These are phyloP conservation scores for Leptopilina boulardi DNA, from an alignment of 1,140 invertebrate species.

Conservation along the genomic window DNA sequence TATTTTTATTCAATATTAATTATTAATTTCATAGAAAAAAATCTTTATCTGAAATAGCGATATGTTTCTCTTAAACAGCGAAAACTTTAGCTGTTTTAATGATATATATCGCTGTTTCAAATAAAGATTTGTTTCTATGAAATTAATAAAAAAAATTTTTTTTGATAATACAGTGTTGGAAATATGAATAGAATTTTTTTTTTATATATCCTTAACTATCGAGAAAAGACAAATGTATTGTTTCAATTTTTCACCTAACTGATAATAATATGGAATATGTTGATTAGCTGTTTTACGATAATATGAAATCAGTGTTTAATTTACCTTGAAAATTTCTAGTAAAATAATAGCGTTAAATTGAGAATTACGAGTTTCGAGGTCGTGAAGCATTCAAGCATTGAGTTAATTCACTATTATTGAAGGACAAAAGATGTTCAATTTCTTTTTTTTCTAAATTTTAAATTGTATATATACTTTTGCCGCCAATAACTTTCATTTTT, in stretches of 20 bases:
- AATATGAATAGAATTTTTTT: not conserved
- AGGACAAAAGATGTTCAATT: not conserved
- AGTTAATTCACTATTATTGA: slow-evolving; percentile 25
- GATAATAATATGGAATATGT: not conserved
- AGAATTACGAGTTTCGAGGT: slow-evolving; percentile 24
- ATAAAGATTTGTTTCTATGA: too few relatives aligned
- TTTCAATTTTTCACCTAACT: not conserved
- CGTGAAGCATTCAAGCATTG: not conserved
- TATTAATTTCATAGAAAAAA: too few relatives aligned
- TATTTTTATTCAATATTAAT: too few relatives aligned
- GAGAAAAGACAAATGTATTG: not conserved
- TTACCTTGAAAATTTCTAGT: slow-evolving; percentile 7
- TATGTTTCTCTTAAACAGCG: too few relatives aligned
- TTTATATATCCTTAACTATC: too few relatives aligned
- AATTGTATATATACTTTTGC: not conserved
- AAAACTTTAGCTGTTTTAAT: too few relatives aligned
- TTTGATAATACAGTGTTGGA: too few relatives aligned
- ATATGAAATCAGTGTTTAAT: slow-evolving; percentile 10
- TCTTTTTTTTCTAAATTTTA: not conserved
- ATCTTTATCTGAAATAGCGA: too few relatives aligned
- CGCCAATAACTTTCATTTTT: not conserved
- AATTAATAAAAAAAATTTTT: too few relatives aligned
- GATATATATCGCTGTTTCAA: too few relatives aligned
- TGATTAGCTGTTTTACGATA: slow-evolving; percentile 18
- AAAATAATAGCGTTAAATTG: slow-evolving; percentile 18